Conservation (phyloP, 2,888 invertebrate species). For the Habroteleia sp. region DNA sequence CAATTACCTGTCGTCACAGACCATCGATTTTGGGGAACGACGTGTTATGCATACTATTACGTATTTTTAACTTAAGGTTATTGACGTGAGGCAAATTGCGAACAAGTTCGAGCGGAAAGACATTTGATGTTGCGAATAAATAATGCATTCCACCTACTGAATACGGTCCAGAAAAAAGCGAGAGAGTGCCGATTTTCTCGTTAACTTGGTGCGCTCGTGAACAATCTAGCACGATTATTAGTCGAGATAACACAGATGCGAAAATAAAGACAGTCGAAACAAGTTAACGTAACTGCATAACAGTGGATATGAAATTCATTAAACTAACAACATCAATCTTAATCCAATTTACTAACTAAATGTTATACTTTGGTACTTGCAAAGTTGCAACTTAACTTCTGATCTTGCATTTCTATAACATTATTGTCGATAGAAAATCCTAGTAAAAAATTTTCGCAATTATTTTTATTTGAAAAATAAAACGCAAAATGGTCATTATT, state of each 20-base stretch:
- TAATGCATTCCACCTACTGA: slow-evolving; percentile 32
- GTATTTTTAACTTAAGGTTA: slow-evolving; percentile 52
- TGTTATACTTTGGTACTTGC: slow-evolving; percentile 24
- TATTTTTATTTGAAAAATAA: too few species aligned
- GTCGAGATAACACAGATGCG: too few species aligned
- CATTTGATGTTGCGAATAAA: slow-evolving; percentile 35
- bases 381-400: slow-evolving; percentile 17
- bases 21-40: slow-evolving; percentile 67
- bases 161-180: too few species aligned
- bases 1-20: slow-evolving; percentile 67
- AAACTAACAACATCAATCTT: slow-evolving; percentile 23
- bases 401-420: slow-evolving; percentile 6
- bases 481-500: too few species aligned
- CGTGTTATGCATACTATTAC: slow-evolving; percentile 61
- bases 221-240: too few species aligned
- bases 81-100: slow-evolving; percentile 65
- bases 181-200: too few species aligned
- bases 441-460: too few species aligned
- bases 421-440: too few species aligned
- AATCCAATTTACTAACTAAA: slow-evolving; percentile 29
- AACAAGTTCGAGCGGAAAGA: slow-evolving; percentile 17
- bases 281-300: not conserved
- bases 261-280: slow-evolving; percentile 6
- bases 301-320: slow-evolving; percentile 24
- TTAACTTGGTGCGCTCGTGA: too few species aligned